Percentiles rank a stretch among this genome's conserved stretches.
These are phyloP conservation scores for Eulemur mongoz DNA, from an alignment of 2,797 vertebrate species.

Conservation along the genomic window DNA sequence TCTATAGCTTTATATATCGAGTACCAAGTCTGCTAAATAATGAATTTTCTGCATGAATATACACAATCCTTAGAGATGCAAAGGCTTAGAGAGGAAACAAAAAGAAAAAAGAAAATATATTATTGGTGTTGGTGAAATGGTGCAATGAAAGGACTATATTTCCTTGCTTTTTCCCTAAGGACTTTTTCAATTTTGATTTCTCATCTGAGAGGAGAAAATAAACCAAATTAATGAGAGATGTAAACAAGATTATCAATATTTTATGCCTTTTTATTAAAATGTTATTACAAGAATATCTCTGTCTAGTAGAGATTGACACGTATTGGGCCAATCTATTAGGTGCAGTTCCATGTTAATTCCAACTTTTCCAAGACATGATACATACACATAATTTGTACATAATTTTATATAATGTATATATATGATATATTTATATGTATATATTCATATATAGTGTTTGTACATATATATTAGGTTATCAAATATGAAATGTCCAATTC, in stretches of 20 bases:
- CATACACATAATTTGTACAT: not conserved
- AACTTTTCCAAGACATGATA: not conserved
- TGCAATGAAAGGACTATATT: not conserved
- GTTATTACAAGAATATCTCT: not conserved
- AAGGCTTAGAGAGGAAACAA: not conserved
- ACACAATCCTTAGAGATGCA: not conserved
- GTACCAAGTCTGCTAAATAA: not conserved
- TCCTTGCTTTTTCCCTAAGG: not conserved
- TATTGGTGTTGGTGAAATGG: not conserved
- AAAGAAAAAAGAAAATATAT: not conserved
- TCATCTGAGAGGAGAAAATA: not conserved
- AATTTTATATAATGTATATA: not conserved
- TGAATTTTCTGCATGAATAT: not conserved
- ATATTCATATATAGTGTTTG: no score
- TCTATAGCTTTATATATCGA: not conserved
- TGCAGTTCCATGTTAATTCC: not conserved
- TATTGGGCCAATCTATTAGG: not conserved
- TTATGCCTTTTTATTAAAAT: not conserved
- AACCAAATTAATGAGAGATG: not conserved
- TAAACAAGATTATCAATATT: not conserved
- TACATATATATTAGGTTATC: no score
- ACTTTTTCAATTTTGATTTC: not conserved
- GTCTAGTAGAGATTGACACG: not conserved
- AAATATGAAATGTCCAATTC: no score
- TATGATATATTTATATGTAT: not conserved